phyloP scores from a whole-genome alignment of 1,140 invertebrate species.

The Drosophila subobscura region DNA sequence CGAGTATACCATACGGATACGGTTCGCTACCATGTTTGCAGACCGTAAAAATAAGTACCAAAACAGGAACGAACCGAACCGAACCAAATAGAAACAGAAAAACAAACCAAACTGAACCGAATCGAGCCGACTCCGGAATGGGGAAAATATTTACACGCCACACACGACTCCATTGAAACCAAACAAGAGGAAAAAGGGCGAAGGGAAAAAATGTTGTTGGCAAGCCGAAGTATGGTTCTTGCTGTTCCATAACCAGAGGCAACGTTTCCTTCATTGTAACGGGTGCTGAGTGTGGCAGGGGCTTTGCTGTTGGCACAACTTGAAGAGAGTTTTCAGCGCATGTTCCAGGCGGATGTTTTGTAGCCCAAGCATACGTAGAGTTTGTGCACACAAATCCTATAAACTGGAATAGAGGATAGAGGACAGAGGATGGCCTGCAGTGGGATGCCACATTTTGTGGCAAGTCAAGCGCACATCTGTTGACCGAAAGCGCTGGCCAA shows the following conservation, averaged over 20 bases:
- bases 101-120: slow-evolving; percentile 21
- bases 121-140: slow-evolving; percentile 10
- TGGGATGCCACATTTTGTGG: slow-evolving; percentile 49
- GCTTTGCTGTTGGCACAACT: slow-evolving; percentile 15
- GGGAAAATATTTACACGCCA: slow-evolving; percentile 65
- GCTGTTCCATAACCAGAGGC: slow-evolving; percentile 65
- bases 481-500: slow-evolving; percentile 58
- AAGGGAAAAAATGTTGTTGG: slow-evolving; percentile 27
- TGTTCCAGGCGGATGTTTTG: slow-evolving; percentile 40
- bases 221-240: slow-evolving; percentile 37
- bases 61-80: background rate
- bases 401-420: slow-evolving; percentile 30
- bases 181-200: slow-evolving; percentile 46
- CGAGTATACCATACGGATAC: slow-evolving; percentile 17
- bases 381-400: slow-evolving; percentile 64
- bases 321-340: slow-evolving; percentile 36
- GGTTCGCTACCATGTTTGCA: slow-evolving; percentile 13
- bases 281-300: slow-evolving; percentile 13
- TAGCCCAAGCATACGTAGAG: slow-evolving; percentile 45
- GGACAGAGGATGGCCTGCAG: background rate
- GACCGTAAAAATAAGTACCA: slow-evolving; percentile 39
- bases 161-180: slow-evolving; percentile 75
- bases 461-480: slow-evolving; percentile 62
- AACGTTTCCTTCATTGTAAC: slow-evolving; percentile 43
- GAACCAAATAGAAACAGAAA: slow-evolving; percentile 17